These are phyloP conservation scores for Meandrusa payeni DNA, from an alignment of 2,888 invertebrate genomes.

Conservation along the genomic window DNA sequence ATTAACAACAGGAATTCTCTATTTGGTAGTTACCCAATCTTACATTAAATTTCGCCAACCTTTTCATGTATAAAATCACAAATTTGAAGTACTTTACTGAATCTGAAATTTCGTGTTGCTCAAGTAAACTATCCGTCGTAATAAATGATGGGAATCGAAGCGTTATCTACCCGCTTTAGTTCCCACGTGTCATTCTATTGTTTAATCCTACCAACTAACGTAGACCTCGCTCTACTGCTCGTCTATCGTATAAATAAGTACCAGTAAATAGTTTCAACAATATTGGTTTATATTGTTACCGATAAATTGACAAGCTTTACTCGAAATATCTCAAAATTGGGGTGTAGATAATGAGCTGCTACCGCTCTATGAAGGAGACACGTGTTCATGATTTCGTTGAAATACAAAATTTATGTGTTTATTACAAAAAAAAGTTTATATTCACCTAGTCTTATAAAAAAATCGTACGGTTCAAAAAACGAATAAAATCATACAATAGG, in stretches of 20 bases:
- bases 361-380: constrained; percentile 48
- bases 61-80: too few relatives aligned
- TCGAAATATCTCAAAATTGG: constrained; percentile 48
- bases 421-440: not conserved
- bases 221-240: not conserved
- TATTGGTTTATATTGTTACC: constrained; percentile 34
- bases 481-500: too few relatives aligned
- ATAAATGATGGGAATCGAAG: too few relatives aligned
- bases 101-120: too few relatives aligned
- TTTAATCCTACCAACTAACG: constrained; percentile 1
- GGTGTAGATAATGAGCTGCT: constrained; percentile 56
- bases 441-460: too few relatives aligned
- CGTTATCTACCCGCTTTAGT: not conserved
- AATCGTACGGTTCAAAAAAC: too few relatives aligned
- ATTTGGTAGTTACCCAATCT: too few relatives aligned
- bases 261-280: constrained; percentile 33
- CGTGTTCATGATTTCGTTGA: constrained; percentile 51
- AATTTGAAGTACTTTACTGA: too few relatives aligned
- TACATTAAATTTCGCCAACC: too few relatives aligned
- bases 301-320: constrained; percentile 52
- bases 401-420: constrained; percentile 29
- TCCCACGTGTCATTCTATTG: constrained; percentile 21
- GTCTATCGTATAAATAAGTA: not conserved
- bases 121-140: too few relatives aligned
- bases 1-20: too few relatives aligned